Conservation (phyloP, 2,113 vertebrate species). For the Pteronura brasiliensis region DNA sequence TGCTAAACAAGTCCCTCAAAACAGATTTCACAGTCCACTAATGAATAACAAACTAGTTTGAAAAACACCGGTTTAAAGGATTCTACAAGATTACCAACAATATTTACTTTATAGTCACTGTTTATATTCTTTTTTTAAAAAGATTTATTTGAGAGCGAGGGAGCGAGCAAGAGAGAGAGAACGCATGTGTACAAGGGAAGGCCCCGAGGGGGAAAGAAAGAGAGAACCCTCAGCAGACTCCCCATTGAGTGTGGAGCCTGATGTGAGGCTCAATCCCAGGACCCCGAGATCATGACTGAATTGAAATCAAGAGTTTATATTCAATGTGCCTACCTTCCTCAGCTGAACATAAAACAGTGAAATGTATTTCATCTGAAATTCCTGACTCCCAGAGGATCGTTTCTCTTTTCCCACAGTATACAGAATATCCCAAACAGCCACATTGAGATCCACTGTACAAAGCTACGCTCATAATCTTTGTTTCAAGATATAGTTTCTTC, state of each 20-base stretch:
- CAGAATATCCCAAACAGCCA: not conserved
- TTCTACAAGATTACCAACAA: not conserved
- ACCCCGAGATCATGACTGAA: not conserved
- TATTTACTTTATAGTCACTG: not conserved
- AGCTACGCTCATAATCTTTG: not conserved
- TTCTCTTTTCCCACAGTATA: not conserved
- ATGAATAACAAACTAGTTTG: not conserved
- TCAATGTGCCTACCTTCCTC: not conserved
- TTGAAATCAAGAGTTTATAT: not conserved
- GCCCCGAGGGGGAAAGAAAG: not conserved
- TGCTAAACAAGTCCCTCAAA: not conserved
- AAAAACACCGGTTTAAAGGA: constrained; percentile 1
- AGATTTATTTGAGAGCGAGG: not conserved
- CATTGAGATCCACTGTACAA: not conserved
- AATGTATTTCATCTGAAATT: not conserved
- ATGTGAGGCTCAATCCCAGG: not conserved
- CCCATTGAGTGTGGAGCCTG: not conserved
- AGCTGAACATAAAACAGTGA: not conserved
- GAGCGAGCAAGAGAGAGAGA: not conserved
- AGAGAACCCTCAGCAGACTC: not conserved
- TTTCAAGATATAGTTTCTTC: not conserved
- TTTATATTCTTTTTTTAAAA: not conserved
- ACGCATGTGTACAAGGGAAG: not conserved
- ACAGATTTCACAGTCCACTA: not conserved
- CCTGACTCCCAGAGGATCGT: not conserved